phyloP scores from a whole-genome alignment of 2,888 invertebrate species.

The Calameuta pallipes region DNA sequence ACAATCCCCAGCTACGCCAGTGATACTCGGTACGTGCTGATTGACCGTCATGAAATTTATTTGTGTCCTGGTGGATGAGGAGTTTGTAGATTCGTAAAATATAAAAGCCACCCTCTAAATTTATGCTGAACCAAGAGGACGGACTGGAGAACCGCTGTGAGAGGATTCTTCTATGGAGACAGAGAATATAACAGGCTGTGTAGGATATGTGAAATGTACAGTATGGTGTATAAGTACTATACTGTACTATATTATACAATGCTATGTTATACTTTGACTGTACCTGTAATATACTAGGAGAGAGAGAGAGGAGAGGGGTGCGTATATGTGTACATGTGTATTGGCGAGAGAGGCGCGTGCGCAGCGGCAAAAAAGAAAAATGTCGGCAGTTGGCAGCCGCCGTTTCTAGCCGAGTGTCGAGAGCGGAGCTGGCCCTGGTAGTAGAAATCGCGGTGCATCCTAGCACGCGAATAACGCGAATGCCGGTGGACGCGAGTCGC shows the following conservation, averaged over 20 bases:
- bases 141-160: not conserved
- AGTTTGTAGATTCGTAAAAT: not conserved
- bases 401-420: conserved; percentile 38
- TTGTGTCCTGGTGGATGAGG: not conserved
- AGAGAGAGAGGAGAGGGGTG: too few relatives aligned
- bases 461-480: conserved; percentile 58
- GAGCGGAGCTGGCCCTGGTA: conserved; percentile 32
- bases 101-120: not conserved
- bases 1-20: not conserved
- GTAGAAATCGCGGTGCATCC: conserved; percentile 53
- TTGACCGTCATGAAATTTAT: not conserved
- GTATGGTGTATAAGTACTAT: not conserved
- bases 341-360: not conserved
- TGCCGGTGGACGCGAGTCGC: conserved; percentile 53
- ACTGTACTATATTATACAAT: too few relatives aligned
- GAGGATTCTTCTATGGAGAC: not conserved
- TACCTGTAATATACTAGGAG: not conserved
- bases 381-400: conserved; percentile 45
- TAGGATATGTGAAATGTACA: not conserved
- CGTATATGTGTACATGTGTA: too few relatives aligned
- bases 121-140: not conserved
- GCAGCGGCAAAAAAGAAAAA: conserved; percentile 30
- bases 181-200: not conserved
- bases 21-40: not conserved
- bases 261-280: not conserved